Evolutionary conservation across 2,797 vertebrate genomes (phyloP), one percentile per base, ranked within the genome.

Genomic region (Podarcis siculus): DNA sequence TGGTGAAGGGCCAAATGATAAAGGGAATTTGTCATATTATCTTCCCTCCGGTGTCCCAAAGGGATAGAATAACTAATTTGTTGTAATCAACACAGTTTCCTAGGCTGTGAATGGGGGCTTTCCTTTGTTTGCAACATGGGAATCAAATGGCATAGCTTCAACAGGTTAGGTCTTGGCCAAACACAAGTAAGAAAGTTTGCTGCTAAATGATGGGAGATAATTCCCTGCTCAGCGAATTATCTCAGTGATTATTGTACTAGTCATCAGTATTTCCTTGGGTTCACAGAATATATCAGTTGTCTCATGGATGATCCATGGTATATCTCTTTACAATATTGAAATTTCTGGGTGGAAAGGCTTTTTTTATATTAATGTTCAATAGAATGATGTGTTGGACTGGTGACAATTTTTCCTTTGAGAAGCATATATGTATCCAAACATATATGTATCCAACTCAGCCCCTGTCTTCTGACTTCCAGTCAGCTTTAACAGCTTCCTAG

Each of bases 271-370:
- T 45, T 77, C n/a, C 42, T 55, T 83, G 42, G 37, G 64, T 87
- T 81, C 76, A n/a, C 2, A 42, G 7, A 82, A 37, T 49, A 35
- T 12, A 30, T 49, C 32, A 86, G 55, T 37, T 66, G 86, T 37
- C 55, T 90, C 87, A 67, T 73, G 79, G 86, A 13, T 12, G 79
- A 77, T 91, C 64, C 77, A 75, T 85, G 91, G 83, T 76, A 32
- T 64, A 89, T 61, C 19, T 55, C 69, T 83, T 49, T 72, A 3
- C 80, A 82, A 30, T 81, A n/a, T 92, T 87, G 86, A 49, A 13
- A 19, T 76, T 87, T 10, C 27, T 49, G 90, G 79, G 45, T 71
- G 42, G 0, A 17, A 87, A 42, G 21, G 64, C 7, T 80, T 37
- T 8, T 7, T 3, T 66, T 32, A 21, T 35, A 42, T 42, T 42